These are phyloP conservation scores for Cyanistes caeruleus DNA, from an alignment of 2,113 vertebrate genomes.

Conservation along the genomic window DNA sequence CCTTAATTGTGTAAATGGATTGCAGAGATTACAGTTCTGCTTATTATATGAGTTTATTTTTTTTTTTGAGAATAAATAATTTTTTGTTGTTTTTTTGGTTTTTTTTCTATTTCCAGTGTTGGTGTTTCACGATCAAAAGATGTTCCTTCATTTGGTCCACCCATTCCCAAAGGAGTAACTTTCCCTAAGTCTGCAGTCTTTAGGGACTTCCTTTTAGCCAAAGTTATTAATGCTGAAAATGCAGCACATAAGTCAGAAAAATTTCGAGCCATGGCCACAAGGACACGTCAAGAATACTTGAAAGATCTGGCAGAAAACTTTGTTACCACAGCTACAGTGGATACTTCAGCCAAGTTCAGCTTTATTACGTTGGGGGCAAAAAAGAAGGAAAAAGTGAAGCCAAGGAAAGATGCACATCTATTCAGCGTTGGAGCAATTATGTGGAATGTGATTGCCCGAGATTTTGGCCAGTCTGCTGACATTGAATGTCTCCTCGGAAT, in stretches of 20 bases:
- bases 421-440: slow-evolving; percentile 90
- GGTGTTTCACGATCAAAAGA: slow-evolving; percentile 97
- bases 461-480: slow-evolving; percentile 90
- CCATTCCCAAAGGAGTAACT: slow-evolving; percentile 95
- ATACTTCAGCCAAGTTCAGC: slow-evolving; percentile 93
- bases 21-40: not conserved
- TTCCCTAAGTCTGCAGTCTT: slow-evolving; percentile 98
- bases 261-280: slow-evolving; percentile 95
- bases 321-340: slow-evolving; percentile 90
- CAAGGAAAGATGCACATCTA: slow-evolving; percentile 89
- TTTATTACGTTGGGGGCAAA: slow-evolving; percentile 96
- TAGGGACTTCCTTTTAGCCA: slow-evolving; percentile 98
- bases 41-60: not conserved
- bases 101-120: slow-evolving; percentile 77
- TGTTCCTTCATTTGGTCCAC: slow-evolving; percentile 93
- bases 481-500: slow-evolving; percentile 92
- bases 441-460: slow-evolving; percentile 90
- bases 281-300: slow-evolving; percentile 95
- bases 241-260: slow-evolving; percentile 97
- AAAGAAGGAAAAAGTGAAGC: slow-evolving; percentile 92
- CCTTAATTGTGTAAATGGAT: not conserved
- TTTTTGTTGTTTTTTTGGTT: not conserved
- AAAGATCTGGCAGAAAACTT: slow-evolving; percentile 98
- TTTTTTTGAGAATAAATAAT: not conserved
- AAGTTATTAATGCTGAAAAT: slow-evolving; percentile 98